These are phyloP conservation scores for Dromas ardeola DNA, from an alignment of 2,113 vertebrate species.

Conservation along the genomic window DNA sequence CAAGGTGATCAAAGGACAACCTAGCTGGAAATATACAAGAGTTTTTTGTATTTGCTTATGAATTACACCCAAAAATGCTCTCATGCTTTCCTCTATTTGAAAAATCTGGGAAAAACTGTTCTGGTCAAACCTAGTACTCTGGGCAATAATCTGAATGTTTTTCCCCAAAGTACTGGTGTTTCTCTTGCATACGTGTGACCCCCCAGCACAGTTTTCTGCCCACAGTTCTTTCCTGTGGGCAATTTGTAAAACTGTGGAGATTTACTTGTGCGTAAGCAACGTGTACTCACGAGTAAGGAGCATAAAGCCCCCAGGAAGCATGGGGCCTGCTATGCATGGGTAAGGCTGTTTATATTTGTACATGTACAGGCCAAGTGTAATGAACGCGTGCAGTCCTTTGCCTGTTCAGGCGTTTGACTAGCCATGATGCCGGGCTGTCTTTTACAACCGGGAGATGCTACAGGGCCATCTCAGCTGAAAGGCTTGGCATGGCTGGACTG, in stretches of 20 bases:
- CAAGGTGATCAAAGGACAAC: not conserved
- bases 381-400: fast-evolving
- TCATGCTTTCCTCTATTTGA: not conserved
- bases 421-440: not conserved
- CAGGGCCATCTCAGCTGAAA: not conserved
- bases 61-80: not conserved
- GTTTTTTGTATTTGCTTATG: not conserved
- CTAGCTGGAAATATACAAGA: not conserved
- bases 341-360: not conserved
- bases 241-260: not conserved
- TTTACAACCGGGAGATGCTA: not conserved
- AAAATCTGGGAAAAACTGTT: not conserved
- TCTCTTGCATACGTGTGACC: not conserved
- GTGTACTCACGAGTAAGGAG: not conserved
- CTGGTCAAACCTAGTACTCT: not conserved
- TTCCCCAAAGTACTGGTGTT: not conserved
- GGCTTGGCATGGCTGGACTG: not conserved
- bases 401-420: not conserved
- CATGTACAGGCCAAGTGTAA: not conserved
- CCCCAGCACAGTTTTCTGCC: not conserved
- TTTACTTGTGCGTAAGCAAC: not conserved
- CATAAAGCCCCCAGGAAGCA: not conserved
- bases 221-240: not conserved
- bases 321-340: not conserved
- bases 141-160: not conserved